phyloP scores from a whole-genome alignment of 2,113 vertebrate genomes.

The Calyptommatus sinebrachiatus region DNA sequence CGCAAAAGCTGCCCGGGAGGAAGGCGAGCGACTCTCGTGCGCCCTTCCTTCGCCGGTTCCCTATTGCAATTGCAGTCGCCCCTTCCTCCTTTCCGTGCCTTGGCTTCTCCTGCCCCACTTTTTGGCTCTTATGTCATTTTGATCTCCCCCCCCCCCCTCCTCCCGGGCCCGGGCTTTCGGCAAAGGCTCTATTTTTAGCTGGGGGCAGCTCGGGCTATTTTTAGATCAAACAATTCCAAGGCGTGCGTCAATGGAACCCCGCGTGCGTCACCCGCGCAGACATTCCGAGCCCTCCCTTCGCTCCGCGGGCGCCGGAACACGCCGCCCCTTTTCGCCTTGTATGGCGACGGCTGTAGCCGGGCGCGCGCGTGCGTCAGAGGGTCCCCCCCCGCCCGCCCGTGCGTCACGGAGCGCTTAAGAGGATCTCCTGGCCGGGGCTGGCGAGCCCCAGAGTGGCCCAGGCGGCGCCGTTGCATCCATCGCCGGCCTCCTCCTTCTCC shows the following conservation, averaged over 20 bases:
- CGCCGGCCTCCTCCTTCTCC: too few species aligned
- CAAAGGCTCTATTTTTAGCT: constrained; percentile 78
- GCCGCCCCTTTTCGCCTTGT: constrained; percentile 76
- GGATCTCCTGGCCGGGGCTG: constrained; percentile 39
- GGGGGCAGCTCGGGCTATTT: constrained; percentile 73
- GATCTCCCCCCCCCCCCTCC: background rate
- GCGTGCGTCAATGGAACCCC: constrained; percentile 96
- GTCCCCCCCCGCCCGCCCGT: constrained; percentile 50
- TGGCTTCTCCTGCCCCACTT: background rate
- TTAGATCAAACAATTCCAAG: constrained; percentile 80
- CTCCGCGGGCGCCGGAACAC: constrained; percentile 77
- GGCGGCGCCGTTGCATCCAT: too few species aligned
- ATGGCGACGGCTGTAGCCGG: constrained; percentile 66
- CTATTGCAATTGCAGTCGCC: background rate
- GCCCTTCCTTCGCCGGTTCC: too few species aligned
- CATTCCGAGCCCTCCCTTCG: constrained; percentile 63
- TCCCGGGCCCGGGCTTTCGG: background rate
- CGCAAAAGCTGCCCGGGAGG: too few species aligned
- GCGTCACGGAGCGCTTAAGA: constrained; percentile 78
- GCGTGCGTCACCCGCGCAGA: constrained; percentile 84
- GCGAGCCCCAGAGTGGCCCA: constrained; percentile 58
- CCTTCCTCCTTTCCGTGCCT: constrained; percentile 7
- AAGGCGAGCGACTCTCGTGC: too few species aligned
- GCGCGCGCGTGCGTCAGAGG: constrained; percentile 45
- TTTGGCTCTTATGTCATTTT: background rate